Conservation (phyloP, 1,140 invertebrate species). For the Pseudomyrmex sp. region DNA sequence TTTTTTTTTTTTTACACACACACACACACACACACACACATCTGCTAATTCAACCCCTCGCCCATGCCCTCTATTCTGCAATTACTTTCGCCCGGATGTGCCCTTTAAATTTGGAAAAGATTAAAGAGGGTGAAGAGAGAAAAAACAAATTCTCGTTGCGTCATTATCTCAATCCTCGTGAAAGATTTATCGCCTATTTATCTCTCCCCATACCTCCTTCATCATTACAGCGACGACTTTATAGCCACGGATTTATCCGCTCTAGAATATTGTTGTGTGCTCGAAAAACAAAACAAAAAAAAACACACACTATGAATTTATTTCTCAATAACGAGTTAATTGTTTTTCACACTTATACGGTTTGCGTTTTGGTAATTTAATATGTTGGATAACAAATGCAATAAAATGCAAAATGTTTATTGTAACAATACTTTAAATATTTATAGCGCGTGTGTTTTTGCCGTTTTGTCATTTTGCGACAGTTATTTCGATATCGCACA, state of each 20-base stretch:
- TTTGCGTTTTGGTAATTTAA: background rate
- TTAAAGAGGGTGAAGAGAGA: constrained; percentile 5
- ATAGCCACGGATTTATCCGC: background rate
- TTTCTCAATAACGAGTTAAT: background rate
- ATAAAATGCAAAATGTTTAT: background rate
- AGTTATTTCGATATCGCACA: constrained; percentile 18
- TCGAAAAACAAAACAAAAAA: too few species aligned
- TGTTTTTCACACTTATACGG: background rate
- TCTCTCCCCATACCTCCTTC: background rate
- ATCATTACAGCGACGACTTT: background rate
- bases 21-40: background rate
- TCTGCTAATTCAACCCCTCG: constrained; percentile 27
- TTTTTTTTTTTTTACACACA: background rate
- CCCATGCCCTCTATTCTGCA: background rate
- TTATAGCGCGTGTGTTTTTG: constrained; percentile 1
- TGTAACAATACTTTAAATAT: constrained; percentile 19
- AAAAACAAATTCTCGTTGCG: constrained; percentile 29
- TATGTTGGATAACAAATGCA: constrained; percentile 10
- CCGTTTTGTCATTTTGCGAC: background rate
- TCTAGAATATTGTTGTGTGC: background rate
- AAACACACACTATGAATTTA: background rate
- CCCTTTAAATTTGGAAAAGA: constrained; percentile 42
- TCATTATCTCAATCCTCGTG: constrained; percentile 39
- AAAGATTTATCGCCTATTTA: constrained; percentile 18
- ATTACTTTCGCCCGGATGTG: constrained; percentile 27